A percentile compares a stretch with the other conserved stretches of the same genome.
Evolutionary conservation across 2,113 vertebrate species (phyloP).

Genomic region (Bombycilla garrulus): DNA sequence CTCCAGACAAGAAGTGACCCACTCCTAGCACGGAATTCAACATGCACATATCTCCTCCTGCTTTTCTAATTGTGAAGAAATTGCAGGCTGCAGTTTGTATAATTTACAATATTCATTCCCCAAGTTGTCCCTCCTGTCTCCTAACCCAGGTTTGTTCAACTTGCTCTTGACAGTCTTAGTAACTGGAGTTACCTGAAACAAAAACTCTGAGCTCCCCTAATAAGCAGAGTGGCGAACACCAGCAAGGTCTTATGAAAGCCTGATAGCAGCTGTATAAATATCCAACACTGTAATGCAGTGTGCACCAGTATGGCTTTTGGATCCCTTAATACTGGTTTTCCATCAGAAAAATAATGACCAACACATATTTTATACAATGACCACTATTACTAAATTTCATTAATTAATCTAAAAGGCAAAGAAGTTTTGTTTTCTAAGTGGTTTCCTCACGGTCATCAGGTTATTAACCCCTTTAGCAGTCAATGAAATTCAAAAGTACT

Average conservation of each 20-base stretch:
- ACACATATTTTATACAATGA: neutral
- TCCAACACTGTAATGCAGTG: neutral
- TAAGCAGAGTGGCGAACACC: neutral
- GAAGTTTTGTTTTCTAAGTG: neutral
- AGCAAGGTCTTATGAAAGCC: neutral
- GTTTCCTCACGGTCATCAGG: neutral
- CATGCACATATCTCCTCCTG: neutral
- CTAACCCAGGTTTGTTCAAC: neutral
- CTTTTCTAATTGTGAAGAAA: neutral
- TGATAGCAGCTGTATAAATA: neutral
- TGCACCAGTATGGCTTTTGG: neutral
- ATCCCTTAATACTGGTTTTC: neutral
- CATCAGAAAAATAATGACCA: neutral
- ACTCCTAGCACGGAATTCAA: neutral
- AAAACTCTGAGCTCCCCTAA: neutral
- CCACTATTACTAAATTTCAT: neutral
- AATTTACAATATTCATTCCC: neutral
- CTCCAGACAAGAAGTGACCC: neutral
- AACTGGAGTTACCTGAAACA: neutral
- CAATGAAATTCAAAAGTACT: slow-evolving; percentile 18
- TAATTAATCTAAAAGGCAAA: neutral
- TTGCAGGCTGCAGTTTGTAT: neutral
- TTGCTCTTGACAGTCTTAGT: neutral
- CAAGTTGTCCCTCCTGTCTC: neutral
- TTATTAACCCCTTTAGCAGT: neutral